Evolutionary conservation across 2,888 invertebrate species (phyloP).

Genomic region (Yponomeuta sedellus): DNA sequence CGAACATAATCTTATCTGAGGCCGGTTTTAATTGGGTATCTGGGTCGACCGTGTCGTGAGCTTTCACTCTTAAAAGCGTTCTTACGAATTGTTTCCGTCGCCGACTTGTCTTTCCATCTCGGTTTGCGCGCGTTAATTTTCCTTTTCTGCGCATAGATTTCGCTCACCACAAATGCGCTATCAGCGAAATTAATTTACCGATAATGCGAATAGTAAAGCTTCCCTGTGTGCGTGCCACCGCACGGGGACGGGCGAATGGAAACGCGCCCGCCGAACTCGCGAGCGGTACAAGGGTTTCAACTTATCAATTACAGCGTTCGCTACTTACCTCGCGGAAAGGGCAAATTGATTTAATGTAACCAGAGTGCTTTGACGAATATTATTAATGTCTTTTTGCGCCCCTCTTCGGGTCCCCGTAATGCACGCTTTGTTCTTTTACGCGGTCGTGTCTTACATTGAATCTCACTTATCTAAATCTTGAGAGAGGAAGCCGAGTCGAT

Average conservation of each 20-base stretch:
- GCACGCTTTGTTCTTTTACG: slow-evolving; percentile 71
- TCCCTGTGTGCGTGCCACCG: slow-evolving; percentile 8
- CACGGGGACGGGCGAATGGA: slow-evolving; percentile 2
- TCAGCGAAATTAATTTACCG: slow-evolving; percentile 3
- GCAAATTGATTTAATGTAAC: slow-evolving; percentile 78
- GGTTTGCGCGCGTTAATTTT: background rate
- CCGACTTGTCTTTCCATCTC: slow-evolving; percentile 19
- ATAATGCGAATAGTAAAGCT: slow-evolving; percentile 4
- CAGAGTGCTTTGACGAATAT: slow-evolving; percentile 77
- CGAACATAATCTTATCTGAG: slow-evolving; percentile 23
- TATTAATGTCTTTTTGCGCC: slow-evolving; percentile 76
- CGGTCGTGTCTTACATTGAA: slow-evolving; percentile 66
- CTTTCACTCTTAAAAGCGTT: slow-evolving; percentile 35
- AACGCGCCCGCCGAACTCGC: slow-evolving; percentile 42
- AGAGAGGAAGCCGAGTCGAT: slow-evolving; percentile 25
- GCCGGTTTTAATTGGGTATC: slow-evolving; percentile 32
- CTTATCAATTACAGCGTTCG: slow-evolving; percentile 77
- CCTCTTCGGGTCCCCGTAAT: slow-evolving; percentile 59
- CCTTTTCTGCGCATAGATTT: background rate
- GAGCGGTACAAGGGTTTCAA: slow-evolving; percentile 75
- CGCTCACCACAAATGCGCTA: background rate
- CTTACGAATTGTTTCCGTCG: slow-evolving; percentile 18
- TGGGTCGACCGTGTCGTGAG: slow-evolving; percentile 21
- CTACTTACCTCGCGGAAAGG: slow-evolving; percentile 76
- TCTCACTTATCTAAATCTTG: slow-evolving; percentile 63